Evolutionary conservation across 1,140 invertebrate genomes (phyloP).

Genomic region (Zaprionus capensis): DNA sequence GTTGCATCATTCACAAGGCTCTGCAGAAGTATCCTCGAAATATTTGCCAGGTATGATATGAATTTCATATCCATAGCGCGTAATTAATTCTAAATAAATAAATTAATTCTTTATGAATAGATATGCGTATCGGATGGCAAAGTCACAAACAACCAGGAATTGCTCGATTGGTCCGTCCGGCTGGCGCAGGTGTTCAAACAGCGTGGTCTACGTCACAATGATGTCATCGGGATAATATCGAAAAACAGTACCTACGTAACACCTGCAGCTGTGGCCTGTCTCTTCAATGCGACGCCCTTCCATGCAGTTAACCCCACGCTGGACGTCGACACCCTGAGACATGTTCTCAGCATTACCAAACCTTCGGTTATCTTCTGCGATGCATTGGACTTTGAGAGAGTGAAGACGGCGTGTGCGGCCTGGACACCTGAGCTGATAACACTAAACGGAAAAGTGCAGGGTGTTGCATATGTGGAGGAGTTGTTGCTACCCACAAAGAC

Average conservation of each 20-base stretch:
- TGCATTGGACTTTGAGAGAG: conserved; percentile 10
- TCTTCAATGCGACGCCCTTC: conserved; percentile 28
- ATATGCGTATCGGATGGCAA: conserved; percentile 16
- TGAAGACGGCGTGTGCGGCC: conserved; percentile 1
- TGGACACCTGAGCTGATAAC: conserved; percentile 37
- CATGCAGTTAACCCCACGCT: conserved; percentile 21
- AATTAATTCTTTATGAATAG: neutral
- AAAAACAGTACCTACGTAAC: conserved; percentile 33
- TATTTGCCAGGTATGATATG: conserved; percentile 24
- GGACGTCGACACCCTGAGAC: conserved; percentile 3
- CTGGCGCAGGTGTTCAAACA: conserved; percentile 20
- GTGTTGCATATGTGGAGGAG: conserved; percentile 27
- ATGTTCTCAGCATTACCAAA: neutral
- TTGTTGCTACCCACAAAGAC: conserved; percentile 33
- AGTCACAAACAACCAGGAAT: conserved; percentile 10
- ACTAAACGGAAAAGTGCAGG: conserved; percentile 26
- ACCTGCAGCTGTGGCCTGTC: conserved; percentile 27
- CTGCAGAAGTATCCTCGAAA: conserved; percentile 5
- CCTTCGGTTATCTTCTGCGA: conserved; percentile 1
- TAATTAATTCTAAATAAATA: neutral
- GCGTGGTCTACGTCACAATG: conserved; percentile 14
- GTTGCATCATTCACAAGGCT: conserved; percentile 24
- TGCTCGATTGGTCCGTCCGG: conserved; percentile 25
- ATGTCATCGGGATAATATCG: conserved; percentile 25
- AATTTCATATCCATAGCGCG: neutral